Evolutionary conservation across 2,113 vertebrate genomes (phyloP), one percentile per base, ranked within the genome.

Genomic region (Callipepla squamata): DNA sequence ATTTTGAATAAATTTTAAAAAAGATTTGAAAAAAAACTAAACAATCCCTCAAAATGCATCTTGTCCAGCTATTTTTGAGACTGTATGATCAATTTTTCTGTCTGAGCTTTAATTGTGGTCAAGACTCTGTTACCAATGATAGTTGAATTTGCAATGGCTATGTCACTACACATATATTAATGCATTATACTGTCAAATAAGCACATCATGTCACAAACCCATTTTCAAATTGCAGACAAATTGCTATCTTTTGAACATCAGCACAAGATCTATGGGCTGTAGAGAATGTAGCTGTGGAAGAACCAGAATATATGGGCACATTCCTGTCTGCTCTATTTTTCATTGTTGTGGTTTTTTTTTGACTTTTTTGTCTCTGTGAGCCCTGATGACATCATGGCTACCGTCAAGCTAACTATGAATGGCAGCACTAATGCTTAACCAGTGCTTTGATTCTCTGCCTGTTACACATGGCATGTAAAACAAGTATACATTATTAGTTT

Each of bases 181-280:
- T 95, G 26, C 38, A 87, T 95, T 95, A 96, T 34, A 78, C 40
- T 93, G 92, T 96, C 94, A 95, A 94, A 87, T 67, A 96, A 95
- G 80, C 83, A 67, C 51, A 92, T 70, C 70, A 38, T 95, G 84
- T 95, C 80, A 95, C 44, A 96, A 96, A 44, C 1, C 11, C 62
- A 59, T 87, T 95, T 90, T 92, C 19, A 95, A 83, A 79, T 57
- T 89, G 77, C 57, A 94, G 67, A 95, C 18, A 96, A 96, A 96
- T 90, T 95, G n/a, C n/a, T 94, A 5, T 84, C 17, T 94, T 96
- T 95, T 92, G 51, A 73, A 94, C 34, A 88, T 17, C 40, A 42
- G 87, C 59, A 84, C 28, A 74, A 90, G 76, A 58, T 89, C 57
- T 66, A 23, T 72, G 89, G 50, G 20, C 63, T 73, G 26, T 55